A percentile compares a stretch with the other conserved stretches of the same genome.
phyloP scores from a whole-genome alignment of 1,140 invertebrate genomes.

The Lethrus apterus region DNA sequence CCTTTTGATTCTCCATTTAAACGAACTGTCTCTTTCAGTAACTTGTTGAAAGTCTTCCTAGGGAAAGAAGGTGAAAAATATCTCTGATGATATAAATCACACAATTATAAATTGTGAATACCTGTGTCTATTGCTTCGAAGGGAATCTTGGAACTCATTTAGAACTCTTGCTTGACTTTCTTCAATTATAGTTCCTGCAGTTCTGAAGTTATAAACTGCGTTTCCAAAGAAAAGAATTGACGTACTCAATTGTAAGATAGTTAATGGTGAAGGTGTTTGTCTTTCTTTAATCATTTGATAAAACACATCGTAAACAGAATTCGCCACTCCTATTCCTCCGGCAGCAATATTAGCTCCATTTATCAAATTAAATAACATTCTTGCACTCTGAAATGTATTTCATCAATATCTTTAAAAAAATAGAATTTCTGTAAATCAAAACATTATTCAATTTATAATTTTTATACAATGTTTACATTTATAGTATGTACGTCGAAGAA shows the following conservation, averaged over 20 bases:
- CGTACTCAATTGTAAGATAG: constrained; percentile 38
- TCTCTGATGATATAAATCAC: neutral
- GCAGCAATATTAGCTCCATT: constrained; percentile 28
- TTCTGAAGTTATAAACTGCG: constrained; percentile 36
- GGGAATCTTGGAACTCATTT: constrained; percentile 25
- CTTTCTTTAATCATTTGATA: constrained; percentile 26
- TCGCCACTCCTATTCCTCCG: constrained; percentile 27
- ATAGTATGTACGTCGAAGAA: too few species aligned
- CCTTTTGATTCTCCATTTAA: constrained; percentile 15
- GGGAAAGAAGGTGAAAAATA: constrained; percentile 12
- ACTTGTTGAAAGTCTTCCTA: constrained; percentile 33
- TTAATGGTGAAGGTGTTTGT: constrained; percentile 24
- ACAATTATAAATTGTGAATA: constrained; percentile 9
- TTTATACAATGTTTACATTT: too few species aligned
- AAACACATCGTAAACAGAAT: constrained; percentile 31
- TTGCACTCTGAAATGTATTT: neutral
- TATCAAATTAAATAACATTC: constrained; percentile 19
- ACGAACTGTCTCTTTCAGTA: constrained; percentile 30
- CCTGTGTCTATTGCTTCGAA: constrained; percentile 37
- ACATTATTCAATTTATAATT: too few species aligned
- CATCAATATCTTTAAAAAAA: too few species aligned
- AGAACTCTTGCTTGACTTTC: constrained; percentile 34
- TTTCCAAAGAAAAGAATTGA: constrained; percentile 41
- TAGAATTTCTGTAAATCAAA: too few species aligned
- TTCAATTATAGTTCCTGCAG: constrained; percentile 35